Evolutionary conservation across 2,888 invertebrate genomes (phyloP).

Genomic region (Operophtera brumata): DNA sequence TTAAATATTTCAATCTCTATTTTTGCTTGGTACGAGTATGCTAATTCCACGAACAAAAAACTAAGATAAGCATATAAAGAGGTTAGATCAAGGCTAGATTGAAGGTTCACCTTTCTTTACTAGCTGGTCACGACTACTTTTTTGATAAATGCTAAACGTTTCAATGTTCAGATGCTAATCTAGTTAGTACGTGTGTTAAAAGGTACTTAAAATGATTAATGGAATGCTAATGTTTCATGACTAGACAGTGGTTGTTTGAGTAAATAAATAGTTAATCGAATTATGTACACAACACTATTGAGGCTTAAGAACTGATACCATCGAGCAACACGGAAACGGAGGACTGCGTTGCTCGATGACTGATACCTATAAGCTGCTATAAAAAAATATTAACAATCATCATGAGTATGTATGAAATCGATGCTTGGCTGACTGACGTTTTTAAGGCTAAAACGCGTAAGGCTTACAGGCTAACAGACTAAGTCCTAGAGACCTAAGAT

Average conservation of each 20-base stretch:
- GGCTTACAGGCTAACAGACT: too few species aligned
- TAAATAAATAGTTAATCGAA: not conserved
- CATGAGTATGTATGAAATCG: too few species aligned
- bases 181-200: constrained; percentile 24
- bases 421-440: too few species aligned
- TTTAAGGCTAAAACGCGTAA: too few species aligned
- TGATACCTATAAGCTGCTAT: too few species aligned
- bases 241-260: constrained; percentile 20
- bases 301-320: too few species aligned
- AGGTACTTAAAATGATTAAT: constrained; percentile 26
- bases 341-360: too few species aligned
- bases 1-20: too few species aligned
- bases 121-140: constrained; percentile 42
- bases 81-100: constrained; percentile 55
- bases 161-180: constrained; percentile 35
- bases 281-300: too few species aligned
- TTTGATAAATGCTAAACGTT: constrained; percentile 43
- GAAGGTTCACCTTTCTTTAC: constrained; percentile 41
- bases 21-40: not conserved
- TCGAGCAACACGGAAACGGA: too few species aligned
- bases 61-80: constrained; percentile 51
- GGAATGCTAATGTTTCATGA: constrained; percentile 22
- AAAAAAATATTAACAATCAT: too few species aligned
- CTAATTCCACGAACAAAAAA: constrained; percentile 2
- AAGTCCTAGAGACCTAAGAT: too few species aligned